Base-by-base conservation (phyloP, 2,113 vertebrate genomes). In the Scopus umbretta region DNA sequence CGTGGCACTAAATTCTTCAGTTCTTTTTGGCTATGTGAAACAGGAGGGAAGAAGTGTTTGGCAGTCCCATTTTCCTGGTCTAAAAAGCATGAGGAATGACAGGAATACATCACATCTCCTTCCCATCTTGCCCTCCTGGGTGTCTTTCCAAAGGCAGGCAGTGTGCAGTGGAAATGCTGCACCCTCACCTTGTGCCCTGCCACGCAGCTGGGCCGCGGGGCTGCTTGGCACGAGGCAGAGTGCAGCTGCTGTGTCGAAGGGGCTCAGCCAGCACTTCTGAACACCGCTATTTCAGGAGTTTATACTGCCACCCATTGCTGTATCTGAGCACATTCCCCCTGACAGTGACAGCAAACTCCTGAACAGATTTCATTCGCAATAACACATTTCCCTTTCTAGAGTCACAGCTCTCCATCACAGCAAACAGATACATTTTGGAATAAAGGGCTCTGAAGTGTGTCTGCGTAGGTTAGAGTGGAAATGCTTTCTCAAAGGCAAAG, bases 231-330 rank as follows among this genome's bases (percentile, higher is more conserved):
- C 9, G 3, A 0, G 52, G 47, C 68, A 32, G 34, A 32, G 72
- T 0, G 0, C 66, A 61, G 90, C 80, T 80, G 80, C 84, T 7
- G 2, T 0, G 10, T 5, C 18, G 4, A 30, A 4, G n/a, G 7
- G 56, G 56, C 74, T 17, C 61, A 20, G 79, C 19, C 81, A 47
- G 88, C 6, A 0, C 61, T 19, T 7, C 73, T 6, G 13, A 86
- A 66, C 47, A 30, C 15, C 2, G 43, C 17, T 16, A 2, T 80
- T 94, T 71, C 81, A 58, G 87, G n/a, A 53, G 92, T 96, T 80
- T 70, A 58, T 80, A 75, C 94, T 88, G 90, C 95, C 95, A 95
- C 87, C 93, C 95, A 72, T 87, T 61, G 93, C 62, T 82, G 14
- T 2, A 15, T 30, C 73, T 17, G 43, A 90, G 93, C 73, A 91